phyloP scores from a whole-genome alignment of 92 coral and sea anemone genomes.

The Diadumene lineata region DNA sequence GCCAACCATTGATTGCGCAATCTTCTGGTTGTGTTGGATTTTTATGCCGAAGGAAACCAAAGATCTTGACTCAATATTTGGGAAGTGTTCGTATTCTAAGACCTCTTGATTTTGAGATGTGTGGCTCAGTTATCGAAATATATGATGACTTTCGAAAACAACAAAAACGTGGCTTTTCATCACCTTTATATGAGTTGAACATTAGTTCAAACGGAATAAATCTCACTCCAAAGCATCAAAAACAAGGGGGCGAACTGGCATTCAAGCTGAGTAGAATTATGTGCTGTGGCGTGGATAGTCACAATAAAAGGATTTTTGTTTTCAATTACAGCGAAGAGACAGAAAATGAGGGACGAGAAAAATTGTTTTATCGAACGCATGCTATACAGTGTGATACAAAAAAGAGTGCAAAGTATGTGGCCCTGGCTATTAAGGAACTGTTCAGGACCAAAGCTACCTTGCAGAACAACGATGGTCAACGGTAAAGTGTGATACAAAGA shows the following conservation, averaged over 20 bases:
- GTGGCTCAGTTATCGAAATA: constrained; percentile 85
- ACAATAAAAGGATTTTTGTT: constrained; percentile 61
- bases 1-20: background rate
- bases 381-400: constrained; percentile 60
- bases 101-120: constrained; percentile 79
- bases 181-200: constrained; percentile 50
- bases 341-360: constrained; percentile 38
- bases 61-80: constrained; percentile 43
- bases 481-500: constrained; percentile 53
- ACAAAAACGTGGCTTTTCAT: constrained; percentile 2
- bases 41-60: background rate
- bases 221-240: constrained; percentile 17
- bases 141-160: constrained; percentile 51
- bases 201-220: constrained; percentile 36
- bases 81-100: constrained; percentile 75
- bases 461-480: constrained; percentile 12
- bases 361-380: constrained; percentile 55
- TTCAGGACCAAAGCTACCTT: background rate
- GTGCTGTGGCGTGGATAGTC: constrained; percentile 84
- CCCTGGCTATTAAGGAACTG: constrained; percentile 44
- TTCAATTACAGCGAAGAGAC: constrained; percentile 63
- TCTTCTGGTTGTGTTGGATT: background rate
- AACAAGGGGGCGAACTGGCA: constrained; percentile 10
- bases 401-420: constrained; percentile 52
- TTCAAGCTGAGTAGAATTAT: constrained; percentile 64